Percentiles rank a stretch among this genome's conserved stretches.
These are phyloP conservation scores for Pantherophis alleghaniensis DNA, from an alignment of 2,797 vertebrate species.

Conservation along the genomic window DNA sequence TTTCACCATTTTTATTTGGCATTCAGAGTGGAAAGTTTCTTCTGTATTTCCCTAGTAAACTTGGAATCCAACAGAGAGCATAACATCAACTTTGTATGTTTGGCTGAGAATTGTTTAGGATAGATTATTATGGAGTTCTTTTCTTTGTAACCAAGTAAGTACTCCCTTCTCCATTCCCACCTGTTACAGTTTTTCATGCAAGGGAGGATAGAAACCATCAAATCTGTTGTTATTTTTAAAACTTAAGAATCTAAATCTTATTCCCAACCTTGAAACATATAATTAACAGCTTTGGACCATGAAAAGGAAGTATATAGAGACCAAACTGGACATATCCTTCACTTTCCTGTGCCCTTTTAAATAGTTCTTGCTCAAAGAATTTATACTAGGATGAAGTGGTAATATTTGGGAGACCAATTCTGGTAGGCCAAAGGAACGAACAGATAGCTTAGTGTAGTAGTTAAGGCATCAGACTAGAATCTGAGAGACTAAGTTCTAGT, in stretches of 20 bases:
- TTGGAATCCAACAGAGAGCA: slow-evolving; percentile 53
- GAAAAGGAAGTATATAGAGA: background rate
- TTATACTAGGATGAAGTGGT: background rate
- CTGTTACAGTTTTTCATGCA: slow-evolving; percentile 51
- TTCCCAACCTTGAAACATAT: background rate
- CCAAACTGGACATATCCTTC: background rate
- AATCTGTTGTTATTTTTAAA: slow-evolving; percentile 11
- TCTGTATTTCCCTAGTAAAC: slow-evolving; percentile 45
- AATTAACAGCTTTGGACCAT: background rate
- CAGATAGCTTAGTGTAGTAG: background rate
- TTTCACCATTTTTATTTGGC: background rate
- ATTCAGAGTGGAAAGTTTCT: slow-evolving; percentile 23
- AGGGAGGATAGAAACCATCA: slow-evolving; percentile 34
- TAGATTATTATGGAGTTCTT: slow-evolving; percentile 45
- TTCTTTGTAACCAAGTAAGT: slow-evolving; percentile 25
- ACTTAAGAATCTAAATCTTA: background rate
- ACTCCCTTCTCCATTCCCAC: slow-evolving; percentile 42
- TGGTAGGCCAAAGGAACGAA: background rate
- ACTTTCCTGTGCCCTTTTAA: background rate
- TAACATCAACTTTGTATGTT: slow-evolving; percentile 36
- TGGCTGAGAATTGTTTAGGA: slow-evolving; percentile 53
- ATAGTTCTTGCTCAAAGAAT: background rate
- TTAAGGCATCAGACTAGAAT: background rate
- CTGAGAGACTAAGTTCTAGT: background rate
- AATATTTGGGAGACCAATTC: background rate